A percentile compares a stretch with the other conserved stretches of the same genome.
phyloP scores from a whole-genome alignment of 2,113 vertebrate genomes.

The Carlito syrichta region DNA sequence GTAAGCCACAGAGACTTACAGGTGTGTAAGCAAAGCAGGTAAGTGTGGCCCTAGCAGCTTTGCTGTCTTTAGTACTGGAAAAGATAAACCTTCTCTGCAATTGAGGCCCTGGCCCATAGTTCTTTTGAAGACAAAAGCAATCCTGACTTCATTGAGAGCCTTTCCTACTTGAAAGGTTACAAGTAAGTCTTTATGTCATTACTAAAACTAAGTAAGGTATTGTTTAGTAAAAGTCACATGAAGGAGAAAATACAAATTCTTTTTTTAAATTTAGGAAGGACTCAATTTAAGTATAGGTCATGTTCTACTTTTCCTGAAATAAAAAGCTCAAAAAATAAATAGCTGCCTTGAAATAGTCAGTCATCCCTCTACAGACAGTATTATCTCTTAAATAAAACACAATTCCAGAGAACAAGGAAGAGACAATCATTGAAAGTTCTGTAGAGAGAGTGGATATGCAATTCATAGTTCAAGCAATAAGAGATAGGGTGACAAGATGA shows the following conservation, averaged over 20 bases:
- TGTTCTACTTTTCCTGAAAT: not conserved
- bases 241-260: constrained; percentile 24
- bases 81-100: not conserved
- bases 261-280: not conserved
- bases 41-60: not conserved
- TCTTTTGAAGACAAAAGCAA: not conserved
- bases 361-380: not conserved
- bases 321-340: constrained; percentile 31
- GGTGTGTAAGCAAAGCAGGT: not conserved
- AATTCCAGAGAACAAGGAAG: not conserved
- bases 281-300: constrained; percentile 37
- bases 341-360: constrained; percentile 41
- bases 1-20: not conserved
- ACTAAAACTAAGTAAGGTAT: not conserved
- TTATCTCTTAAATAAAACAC: constrained; percentile 44
- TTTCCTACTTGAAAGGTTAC: not conserved
- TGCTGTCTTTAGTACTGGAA: not conserved
- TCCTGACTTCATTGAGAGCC: not conserved
- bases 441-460: not conserved
- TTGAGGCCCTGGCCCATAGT: not conserved
- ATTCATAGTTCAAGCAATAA: constrained; percentile 49
- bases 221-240: constrained; percentile 9
- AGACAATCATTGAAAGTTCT: constrained; percentile 1
- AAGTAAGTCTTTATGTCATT: not conserved
- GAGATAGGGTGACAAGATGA: constrained; percentile 45